A percentile compares a stretch with the other conserved stretches of the same genome.
phyloP scores from a whole-genome alignment of 92 coral and sea anemone genomes.

The Diadumene lineata region DNA sequence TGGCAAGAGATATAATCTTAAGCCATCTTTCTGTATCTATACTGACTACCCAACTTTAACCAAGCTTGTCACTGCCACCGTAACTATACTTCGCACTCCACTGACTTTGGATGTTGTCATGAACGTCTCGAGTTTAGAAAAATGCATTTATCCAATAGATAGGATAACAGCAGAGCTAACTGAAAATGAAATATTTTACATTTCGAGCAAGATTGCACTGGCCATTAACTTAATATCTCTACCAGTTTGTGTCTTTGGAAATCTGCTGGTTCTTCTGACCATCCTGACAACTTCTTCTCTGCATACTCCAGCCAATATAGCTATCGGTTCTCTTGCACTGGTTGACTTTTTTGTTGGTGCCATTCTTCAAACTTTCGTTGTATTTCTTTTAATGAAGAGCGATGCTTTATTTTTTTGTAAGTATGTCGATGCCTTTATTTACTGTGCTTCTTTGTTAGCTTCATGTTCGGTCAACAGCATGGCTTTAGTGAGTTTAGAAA shows the following conservation, averaged over 20 bases:
- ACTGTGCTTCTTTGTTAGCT: neutral
- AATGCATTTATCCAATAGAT: neutral
- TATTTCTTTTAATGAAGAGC: neutral
- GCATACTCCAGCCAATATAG: slow-evolving; percentile 7
- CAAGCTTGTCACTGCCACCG: too few relatives aligned
- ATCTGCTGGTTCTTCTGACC: neutral
- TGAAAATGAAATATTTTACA: neutral
- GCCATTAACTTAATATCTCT: neutral
- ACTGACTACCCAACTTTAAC: too few relatives aligned
- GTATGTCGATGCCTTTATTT: neutral
- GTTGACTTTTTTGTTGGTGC: slow-evolving; percentile 8
- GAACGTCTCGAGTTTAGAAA: too few relatives aligned
- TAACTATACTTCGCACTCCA: too few relatives aligned
- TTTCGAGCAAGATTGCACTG: neutral
- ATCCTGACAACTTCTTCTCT: slow-evolving; percentile 11
- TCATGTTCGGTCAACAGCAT: neutral
- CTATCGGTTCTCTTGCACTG: slow-evolving; percentile 15
- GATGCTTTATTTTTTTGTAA: neutral
- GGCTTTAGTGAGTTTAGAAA: slow-evolving; percentile 19
- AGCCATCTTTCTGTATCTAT: too few relatives aligned
- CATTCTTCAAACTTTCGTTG: slow-evolving; percentile 13
- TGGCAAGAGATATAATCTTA: too few relatives aligned
- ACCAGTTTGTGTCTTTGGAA: slow-evolving; percentile 10
- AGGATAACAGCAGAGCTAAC: too few relatives aligned
- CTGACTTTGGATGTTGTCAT: too few relatives aligned